phyloP scores from a whole-genome alignment of 2,888 invertebrate genomes.

The Apamea sordens region DNA sequence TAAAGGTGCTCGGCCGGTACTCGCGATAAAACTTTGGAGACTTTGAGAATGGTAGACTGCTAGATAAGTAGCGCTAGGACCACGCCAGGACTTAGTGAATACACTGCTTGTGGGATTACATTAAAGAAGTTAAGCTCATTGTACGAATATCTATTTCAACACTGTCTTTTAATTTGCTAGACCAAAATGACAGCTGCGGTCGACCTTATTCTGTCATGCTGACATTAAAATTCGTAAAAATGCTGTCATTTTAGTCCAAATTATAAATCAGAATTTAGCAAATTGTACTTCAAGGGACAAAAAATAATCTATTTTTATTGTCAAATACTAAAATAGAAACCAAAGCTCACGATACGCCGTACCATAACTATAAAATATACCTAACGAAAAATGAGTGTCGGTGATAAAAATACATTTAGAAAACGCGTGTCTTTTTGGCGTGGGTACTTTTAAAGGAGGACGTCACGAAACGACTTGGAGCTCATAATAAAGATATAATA shows the following conservation, averaged over 20 bases:
- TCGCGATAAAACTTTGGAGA: slow-evolving; percentile 85
- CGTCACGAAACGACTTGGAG: slow-evolving; percentile 71
- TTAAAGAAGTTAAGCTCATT: not conserved
- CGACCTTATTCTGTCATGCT: not conserved
- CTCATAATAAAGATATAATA: slow-evolving; percentile 87
- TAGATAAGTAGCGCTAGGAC: slow-evolving; percentile 51
- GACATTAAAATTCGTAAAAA: not conserved
- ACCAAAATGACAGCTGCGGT: not conserved
- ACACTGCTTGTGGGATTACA: slow-evolving; percentile 19
- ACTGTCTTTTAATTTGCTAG: not conserved
- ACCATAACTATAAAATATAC: not conserved
- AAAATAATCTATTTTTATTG: not conserved
- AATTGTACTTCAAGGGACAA: not conserved
- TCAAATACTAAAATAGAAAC: slow-evolving; percentile 9
- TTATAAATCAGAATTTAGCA: not conserved
- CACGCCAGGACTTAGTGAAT: slow-evolving; percentile 11
- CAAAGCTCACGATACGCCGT: not conserved
- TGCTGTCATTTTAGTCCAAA: too few species aligned
- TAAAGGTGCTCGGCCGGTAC: slow-evolving; percentile 85
- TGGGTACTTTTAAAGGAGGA: slow-evolving; percentile 43
- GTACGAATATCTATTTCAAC: not conserved
- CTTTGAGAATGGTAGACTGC: slow-evolving; percentile 72
- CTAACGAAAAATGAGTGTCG: slow-evolving; percentile 14
- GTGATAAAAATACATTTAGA: slow-evolving; percentile 33
- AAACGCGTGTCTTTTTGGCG: slow-evolving; percentile 24